These are phyloP conservation scores for Galeruca laticollis DNA, from an alignment of 2,888 invertebrate genomes.

Conservation along the genomic window DNA sequence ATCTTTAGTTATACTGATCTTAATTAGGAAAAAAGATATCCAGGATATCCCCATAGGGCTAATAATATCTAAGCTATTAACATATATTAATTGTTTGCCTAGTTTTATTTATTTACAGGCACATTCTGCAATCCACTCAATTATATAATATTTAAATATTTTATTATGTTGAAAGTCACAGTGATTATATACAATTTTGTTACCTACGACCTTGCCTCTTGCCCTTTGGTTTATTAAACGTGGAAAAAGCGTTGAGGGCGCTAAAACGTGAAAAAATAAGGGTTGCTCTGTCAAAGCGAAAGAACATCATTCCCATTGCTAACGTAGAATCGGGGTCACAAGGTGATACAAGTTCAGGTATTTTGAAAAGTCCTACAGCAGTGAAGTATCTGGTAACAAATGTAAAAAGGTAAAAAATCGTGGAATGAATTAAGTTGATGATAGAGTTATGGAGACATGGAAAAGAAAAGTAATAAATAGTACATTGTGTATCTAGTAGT, in stretches of 20 bases:
- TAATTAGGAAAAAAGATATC: no score
- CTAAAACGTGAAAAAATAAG: conserved; percentile 37
- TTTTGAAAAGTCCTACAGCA: not conserved
- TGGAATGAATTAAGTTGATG: no score
- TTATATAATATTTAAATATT: conserved; percentile 32
- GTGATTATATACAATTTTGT: not conserved
- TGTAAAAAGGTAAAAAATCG: no score
- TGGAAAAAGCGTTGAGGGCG: conserved; percentile 20
- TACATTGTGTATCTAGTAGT: no score
- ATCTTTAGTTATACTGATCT: no score
- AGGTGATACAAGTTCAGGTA: conserved; percentile 51
- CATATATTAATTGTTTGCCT: no score
- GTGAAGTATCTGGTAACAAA: conserved; percentile 5
- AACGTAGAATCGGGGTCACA: conserved; percentile 40
- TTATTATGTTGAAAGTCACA: conserved; percentile 20
- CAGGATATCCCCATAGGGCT: no score
- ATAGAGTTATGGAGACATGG: no score
- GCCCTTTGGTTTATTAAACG: conserved; percentile 23
- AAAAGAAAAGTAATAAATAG: no score
- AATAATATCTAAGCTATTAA: no score
- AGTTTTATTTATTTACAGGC: no score
- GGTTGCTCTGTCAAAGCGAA: conserved; percentile 36
- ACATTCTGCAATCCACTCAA: no score
- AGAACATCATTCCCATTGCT: conserved; percentile 42
- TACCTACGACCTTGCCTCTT: conserved; percentile 6